Conservation (phyloP, 2,888 invertebrate species). For the Lacanobia wlatinum region DNA sequence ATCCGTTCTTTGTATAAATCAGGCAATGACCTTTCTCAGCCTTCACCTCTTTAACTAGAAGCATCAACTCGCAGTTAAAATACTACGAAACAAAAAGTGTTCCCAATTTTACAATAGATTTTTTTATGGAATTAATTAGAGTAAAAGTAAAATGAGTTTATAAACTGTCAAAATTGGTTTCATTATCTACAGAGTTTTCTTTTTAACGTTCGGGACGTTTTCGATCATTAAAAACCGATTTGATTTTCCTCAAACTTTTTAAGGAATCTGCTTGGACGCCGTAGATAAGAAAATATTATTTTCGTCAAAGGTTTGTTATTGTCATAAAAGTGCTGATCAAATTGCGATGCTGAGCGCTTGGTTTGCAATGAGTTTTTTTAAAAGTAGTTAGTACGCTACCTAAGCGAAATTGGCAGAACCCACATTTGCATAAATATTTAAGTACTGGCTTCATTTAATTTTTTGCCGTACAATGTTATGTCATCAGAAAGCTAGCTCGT, state of each 20-base stretch:
- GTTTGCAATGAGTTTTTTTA: slow-evolving; percentile 42
- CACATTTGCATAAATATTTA: slow-evolving; percentile 58
- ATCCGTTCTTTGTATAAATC: slow-evolving; percentile 2
- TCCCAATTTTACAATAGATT: neutral
- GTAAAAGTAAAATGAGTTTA: slow-evolving; percentile 40
- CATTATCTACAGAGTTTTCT: slow-evolving; percentile 37
- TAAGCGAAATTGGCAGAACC: slow-evolving; percentile 45
- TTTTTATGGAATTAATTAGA: slow-evolving; percentile 32
- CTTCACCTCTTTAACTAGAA: neutral
- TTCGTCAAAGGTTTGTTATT: slow-evolving; percentile 7
- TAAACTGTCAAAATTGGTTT: slow-evolving; percentile 42
- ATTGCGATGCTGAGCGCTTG: slow-evolving; percentile 19
- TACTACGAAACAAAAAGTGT: neutral
- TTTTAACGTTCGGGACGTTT: slow-evolving; percentile 6
- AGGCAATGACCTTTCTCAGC: neutral
- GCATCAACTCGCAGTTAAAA: neutral
- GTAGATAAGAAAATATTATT: slow-evolving; percentile 11
- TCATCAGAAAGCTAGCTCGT: slow-evolving; percentile 34
- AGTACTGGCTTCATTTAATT: slow-evolving; percentile 44
- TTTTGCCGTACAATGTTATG: slow-evolving; percentile 37
- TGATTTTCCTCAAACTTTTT: slow-evolving; percentile 32
- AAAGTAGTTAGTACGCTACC: slow-evolving; percentile 10
- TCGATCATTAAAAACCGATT: slow-evolving; percentile 48
- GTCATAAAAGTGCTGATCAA: slow-evolving; percentile 42
- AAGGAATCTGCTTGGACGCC: slow-evolving; percentile 9